phyloP scores from a whole-genome alignment of 2,888 invertebrate species.

The Alloplasta piceator region DNA sequence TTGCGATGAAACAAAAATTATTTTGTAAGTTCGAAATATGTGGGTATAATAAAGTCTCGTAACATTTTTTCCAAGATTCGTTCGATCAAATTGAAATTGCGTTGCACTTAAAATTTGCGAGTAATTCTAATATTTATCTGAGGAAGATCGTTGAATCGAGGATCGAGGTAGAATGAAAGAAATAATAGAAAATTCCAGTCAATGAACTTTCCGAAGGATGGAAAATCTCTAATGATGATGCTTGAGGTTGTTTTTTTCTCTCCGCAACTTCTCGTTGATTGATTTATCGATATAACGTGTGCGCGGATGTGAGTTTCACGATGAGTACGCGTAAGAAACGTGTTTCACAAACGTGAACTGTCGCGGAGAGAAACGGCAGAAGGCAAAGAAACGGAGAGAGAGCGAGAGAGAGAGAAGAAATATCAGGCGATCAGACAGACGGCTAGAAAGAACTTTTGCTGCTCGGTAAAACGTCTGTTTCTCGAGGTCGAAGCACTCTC shows the following conservation, averaged over 20 bases:
- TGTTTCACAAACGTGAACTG: conserved; percentile 41
- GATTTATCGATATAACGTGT: conserved; percentile 33
- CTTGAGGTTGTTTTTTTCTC: not conserved
- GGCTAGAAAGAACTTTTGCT: conserved; percentile 35
- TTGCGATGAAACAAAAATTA: too few relatives aligned
- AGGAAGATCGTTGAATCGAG: conserved; percentile 14
- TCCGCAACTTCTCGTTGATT: conserved; percentile 11
- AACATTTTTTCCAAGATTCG: too few relatives aligned
- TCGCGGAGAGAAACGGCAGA: conserved; percentile 13
- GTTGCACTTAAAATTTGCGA: not conserved
- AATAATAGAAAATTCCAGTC: not conserved
- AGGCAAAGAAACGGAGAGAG: conserved; percentile 7
- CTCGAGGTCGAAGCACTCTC: conserved; percentile 12
- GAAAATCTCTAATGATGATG: conserved; percentile 19
- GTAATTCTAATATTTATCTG: conserved; percentile 36
- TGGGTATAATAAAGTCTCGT: too few relatives aligned
- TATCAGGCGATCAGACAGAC: conserved; percentile 47
- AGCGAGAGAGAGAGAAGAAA: not conserved
- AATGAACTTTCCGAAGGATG: conserved; percentile 18
- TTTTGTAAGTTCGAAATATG: too few relatives aligned
- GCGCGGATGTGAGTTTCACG: conserved; percentile 4
- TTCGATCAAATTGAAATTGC: not conserved
- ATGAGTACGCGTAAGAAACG: conserved; percentile 37
- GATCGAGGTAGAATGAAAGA: not conserved
- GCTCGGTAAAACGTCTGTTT: conserved; percentile 37